These are phyloP conservation scores for Rousettus madagascariensis DNA, from an alignment of 2,797 vertebrate species.

Conservation along the genomic window DNA sequence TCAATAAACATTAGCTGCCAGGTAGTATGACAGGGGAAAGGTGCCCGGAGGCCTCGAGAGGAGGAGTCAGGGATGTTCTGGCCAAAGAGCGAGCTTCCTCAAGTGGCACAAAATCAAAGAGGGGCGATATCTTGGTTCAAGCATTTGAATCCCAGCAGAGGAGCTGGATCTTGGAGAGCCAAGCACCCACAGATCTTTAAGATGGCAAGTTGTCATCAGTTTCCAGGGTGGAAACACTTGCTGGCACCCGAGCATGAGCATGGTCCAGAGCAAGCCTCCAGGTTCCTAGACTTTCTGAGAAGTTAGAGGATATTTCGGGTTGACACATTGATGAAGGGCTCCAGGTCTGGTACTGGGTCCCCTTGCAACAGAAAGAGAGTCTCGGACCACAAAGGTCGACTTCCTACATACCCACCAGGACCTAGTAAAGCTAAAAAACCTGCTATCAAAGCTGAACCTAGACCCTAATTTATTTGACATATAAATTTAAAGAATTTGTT, in stretches of 20 bases:
- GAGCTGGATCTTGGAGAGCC: not conserved
- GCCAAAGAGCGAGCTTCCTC: not conserved
- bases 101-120: not conserved
- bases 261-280: not conserved
- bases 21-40: not conserved
- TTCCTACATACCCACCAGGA: not conserved
- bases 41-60: not conserved
- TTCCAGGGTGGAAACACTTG: not conserved
- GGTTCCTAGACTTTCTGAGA: not conserved
- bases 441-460: not conserved
- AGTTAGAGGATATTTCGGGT: not conserved
- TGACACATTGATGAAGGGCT: not conserved
- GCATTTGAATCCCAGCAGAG: not conserved
- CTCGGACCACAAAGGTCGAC: not conserved
- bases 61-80: not conserved
- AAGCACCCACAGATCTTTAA: not conserved
- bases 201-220: not conserved
- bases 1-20: not conserved
- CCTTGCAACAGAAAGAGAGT: not conserved
- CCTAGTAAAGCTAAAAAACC: not conserved
- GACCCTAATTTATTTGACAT: not conserved
- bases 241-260: not conserved
- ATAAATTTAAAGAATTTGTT: not conserved
- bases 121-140: not conserved
- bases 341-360: not conserved